Evolutionary conservation across 1,140 invertebrate species (phyloP).

Genomic region (Bombus cullumanus): DNA sequence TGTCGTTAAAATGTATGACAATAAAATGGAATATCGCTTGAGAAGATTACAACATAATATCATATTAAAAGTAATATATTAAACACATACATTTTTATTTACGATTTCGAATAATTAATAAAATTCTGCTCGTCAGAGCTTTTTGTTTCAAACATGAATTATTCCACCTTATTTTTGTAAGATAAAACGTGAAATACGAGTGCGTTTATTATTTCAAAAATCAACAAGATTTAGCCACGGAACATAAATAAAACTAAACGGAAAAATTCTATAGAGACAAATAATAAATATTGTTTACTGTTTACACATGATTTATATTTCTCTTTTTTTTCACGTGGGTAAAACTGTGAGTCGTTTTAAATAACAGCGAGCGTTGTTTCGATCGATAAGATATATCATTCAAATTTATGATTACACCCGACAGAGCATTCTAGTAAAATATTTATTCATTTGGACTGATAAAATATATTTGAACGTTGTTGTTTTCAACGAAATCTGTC

Average conservation of each 20-base stretch:
- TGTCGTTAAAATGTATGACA: too few species aligned
- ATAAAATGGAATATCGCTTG: too few species aligned
- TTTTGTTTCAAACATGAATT: too few species aligned
- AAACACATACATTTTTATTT: background rate
- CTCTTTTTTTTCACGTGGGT: background rate
- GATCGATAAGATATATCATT: constrained; percentile 2
- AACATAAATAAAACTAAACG: background rate
- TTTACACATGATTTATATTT: background rate
- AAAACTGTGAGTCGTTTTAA: background rate
- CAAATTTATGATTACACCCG: constrained; percentile 11
- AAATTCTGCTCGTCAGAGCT: too few species aligned
- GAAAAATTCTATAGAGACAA: background rate
- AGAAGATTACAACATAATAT: too few species aligned
- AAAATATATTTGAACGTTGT: background rate
- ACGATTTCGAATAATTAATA: background rate
- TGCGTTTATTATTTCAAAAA: background rate
- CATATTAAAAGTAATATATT: too few species aligned
- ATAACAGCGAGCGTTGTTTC: background rate
- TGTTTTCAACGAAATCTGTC: background rate
- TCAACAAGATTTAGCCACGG: background rate
- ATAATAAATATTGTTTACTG: background rate
- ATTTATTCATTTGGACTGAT: constrained; percentile 10
- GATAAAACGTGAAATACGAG: too few species aligned
- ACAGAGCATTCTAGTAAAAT: background rate
- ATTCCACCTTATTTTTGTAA: too few species aligned